phyloP scores from a whole-genome alignment of 2,888 invertebrate genomes.

The Agrotis puta region DNA sequence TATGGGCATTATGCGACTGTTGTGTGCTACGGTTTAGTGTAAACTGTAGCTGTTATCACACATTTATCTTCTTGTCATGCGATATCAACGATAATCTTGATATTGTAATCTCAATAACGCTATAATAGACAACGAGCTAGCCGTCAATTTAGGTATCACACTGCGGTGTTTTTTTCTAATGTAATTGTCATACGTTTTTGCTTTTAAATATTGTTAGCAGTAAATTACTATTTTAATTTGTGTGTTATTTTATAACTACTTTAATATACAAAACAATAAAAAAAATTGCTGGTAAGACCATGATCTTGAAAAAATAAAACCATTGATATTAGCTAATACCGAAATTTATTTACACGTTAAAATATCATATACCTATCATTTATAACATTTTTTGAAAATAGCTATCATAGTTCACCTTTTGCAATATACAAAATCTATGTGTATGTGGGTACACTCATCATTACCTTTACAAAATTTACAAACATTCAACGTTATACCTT shows the following conservation, averaged over 20 bases:
- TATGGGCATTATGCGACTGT: slow-evolving; percentile 55
- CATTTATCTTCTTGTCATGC: slow-evolving; percentile 33
- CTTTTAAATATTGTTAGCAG: too few relatives aligned
- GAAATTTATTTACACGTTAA: slow-evolving; percentile 86
- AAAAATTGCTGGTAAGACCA: neutral
- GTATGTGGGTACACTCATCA: slow-evolving; percentile 66
- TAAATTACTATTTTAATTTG: too few relatives aligned
- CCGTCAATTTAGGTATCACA: too few relatives aligned
- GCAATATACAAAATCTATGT: slow-evolving; percentile 79
- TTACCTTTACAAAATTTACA: slow-evolving; percentile 88
- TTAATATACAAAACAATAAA: too few relatives aligned
- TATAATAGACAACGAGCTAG: neutral
- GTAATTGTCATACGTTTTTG: too few relatives aligned
- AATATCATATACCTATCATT: slow-evolving; percentile 82
- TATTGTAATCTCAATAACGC: neutral
- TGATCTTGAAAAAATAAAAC: slow-evolving; percentile 68
- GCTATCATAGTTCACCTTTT: slow-evolving; percentile 66
- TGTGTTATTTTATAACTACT: too few relatives aligned
- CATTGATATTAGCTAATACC: slow-evolving; percentile 73
- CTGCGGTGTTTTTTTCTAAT: too few relatives aligned
- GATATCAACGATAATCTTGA: slow-evolving; percentile 20
- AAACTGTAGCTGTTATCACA: slow-evolving; percentile 2
- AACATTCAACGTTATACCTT: slow-evolving; percentile 73
- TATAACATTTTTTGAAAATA: slow-evolving; percentile 75
- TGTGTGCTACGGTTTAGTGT: neutral